Base-by-base conservation (phyloP, 2,113 vertebrate species). In the Leptocoma aspasia region DNA sequence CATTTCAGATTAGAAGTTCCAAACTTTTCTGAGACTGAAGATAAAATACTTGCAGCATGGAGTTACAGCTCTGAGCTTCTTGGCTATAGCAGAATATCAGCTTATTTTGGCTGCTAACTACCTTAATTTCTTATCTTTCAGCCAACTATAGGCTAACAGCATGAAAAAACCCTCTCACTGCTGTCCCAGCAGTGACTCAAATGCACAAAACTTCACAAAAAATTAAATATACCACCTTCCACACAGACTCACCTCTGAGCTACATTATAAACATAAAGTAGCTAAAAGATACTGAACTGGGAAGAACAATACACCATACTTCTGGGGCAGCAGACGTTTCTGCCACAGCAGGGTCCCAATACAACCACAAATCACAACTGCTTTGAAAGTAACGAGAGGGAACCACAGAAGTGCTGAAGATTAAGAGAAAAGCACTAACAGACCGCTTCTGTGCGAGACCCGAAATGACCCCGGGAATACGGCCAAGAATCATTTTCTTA, bases 401-500 rank as follows among this genome's bases (percentile, higher is more conserved):
- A 95, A 89, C 69, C 82, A 57, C 71, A 50, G 53, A 88, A 91
- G 69, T 8, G 21, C 60, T 33, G 80, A 86, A 81, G 79, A 96
- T 76, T 61, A 91, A 63, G 59, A 82, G 89, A 86, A 93, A 93
- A 82, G 78, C 82, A 87, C 79, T 77, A 85, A 93, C 82, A 94
- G 79, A 73, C 54, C 15, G 35, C 76, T 89, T 89, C 90, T 92
- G 82, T 94, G 31, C 1, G 1, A 65, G 91, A 93, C 95, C 92
- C 50, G 27, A 41, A 92, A 90, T 93, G 86, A 95, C 86, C 89
- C 76, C 23, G 15, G 91, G 95, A 94, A 91, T 54, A 59, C 15
- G 3, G 92, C 94, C 93, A 94, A 89, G 61, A 94, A 90, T 89
- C 78, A 73, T 94, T 92, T 89, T 94, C 90, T 90, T 92, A 80